A percentile compares a stretch with the other conserved stretches of the same genome.
These are phyloP conservation scores for Himalopsyche phryganea DNA, from an alignment of 1,140 invertebrate genomes.

Conservation along the genomic window DNA sequence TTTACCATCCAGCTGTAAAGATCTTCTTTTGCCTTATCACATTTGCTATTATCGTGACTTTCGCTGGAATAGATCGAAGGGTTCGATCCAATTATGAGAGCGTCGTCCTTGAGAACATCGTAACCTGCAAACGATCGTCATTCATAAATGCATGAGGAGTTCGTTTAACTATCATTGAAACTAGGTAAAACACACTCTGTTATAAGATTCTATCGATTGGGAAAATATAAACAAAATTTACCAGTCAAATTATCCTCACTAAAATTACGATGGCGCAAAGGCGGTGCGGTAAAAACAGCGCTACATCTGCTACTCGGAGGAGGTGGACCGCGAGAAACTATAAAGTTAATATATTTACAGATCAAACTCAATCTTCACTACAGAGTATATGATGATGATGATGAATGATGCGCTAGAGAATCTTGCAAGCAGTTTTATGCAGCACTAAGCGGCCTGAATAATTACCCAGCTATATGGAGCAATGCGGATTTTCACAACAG, in stretches of 20 bases:
- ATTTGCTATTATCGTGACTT: slow-evolving; percentile 43
- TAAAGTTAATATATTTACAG: slow-evolving; percentile 5
- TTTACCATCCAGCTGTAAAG: slow-evolving; percentile 95
- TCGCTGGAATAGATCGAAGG: slow-evolving; percentile 51
- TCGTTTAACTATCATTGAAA: not conserved
- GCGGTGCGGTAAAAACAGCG: slow-evolving; percentile 71
- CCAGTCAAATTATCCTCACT: slow-evolving; percentile 48
- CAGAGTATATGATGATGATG: not conserved
- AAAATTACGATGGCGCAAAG: slow-evolving; percentile 50
- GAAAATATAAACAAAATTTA: slow-evolving; percentile 29
- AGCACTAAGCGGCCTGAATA: too few species aligned
- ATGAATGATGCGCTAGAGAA: slow-evolving; percentile 1
- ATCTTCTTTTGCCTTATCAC: slow-evolving; percentile 65
- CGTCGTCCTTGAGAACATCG: slow-evolving; percentile 67
- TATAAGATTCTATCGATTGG: slow-evolving; percentile 2
- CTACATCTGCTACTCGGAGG: slow-evolving; percentile 69
- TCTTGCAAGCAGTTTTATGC: too few species aligned
- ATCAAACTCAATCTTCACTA: not conserved
- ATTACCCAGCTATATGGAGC: too few species aligned
- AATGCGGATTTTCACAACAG: too few species aligned
- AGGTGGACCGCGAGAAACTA: slow-evolving; percentile 56
- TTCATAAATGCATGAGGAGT: not conserved
- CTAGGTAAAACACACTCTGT: not conserved
- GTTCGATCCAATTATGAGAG: slow-evolving; percentile 50
- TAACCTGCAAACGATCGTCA: slow-evolving; percentile 55